These are phyloP conservation scores for Austrofundulus limnaeus DNA, from an alignment of 2,113 vertebrate genomes.

Conservation along the genomic window DNA sequence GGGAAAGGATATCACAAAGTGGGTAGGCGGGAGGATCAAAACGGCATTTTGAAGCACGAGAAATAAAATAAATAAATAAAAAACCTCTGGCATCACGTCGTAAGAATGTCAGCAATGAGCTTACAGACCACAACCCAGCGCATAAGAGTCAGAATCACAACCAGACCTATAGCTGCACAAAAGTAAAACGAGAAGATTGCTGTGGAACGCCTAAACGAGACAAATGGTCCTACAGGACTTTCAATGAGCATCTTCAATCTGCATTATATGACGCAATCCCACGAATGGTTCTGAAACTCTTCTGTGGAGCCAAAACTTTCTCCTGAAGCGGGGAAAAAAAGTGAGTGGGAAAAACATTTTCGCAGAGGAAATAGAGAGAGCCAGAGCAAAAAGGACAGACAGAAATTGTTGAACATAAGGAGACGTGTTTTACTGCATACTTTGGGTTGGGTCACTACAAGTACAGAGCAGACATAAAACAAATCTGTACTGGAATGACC, in stretches of 20 bases:
- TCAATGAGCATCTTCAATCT: constrained; percentile 63
- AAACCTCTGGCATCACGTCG: constrained; percentile 67
- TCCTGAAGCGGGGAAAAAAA: constrained; percentile 33
- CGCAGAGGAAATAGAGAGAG: background rate
- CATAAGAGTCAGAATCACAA: constrained; percentile 71
- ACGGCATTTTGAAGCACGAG: constrained; percentile 55
- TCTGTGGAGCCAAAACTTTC: constrained; percentile 60
- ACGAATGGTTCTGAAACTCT: constrained; percentile 67
- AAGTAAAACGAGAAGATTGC: constrained; percentile 58
- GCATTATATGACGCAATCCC: constrained; percentile 72
- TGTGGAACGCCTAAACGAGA: constrained; percentile 53
- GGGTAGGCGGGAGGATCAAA: constrained; percentile 46
- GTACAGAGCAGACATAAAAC: constrained; percentile 78
- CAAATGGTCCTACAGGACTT: constrained; percentile 46
- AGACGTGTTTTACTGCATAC: constrained; percentile 70
- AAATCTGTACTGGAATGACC: constrained; percentile 73
- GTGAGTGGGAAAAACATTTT: constrained; percentile 5
- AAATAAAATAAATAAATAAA: constrained; percentile 29
- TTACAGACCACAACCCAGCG: constrained; percentile 76
- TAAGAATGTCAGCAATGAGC: constrained; percentile 77
- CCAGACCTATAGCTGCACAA: constrained; percentile 66
- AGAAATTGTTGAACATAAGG: constrained; percentile 45
- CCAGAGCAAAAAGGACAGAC: background rate
- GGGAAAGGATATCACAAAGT: constrained; percentile 26
- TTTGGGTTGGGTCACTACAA: constrained; percentile 69